A percentile compares a stretch with the other conserved stretches of the same genome.
These are phyloP conservation scores for Trichonephila inaurata DNA, from an alignment of 1,140 invertebrate genomes.

Conservation along the genomic window DNA sequence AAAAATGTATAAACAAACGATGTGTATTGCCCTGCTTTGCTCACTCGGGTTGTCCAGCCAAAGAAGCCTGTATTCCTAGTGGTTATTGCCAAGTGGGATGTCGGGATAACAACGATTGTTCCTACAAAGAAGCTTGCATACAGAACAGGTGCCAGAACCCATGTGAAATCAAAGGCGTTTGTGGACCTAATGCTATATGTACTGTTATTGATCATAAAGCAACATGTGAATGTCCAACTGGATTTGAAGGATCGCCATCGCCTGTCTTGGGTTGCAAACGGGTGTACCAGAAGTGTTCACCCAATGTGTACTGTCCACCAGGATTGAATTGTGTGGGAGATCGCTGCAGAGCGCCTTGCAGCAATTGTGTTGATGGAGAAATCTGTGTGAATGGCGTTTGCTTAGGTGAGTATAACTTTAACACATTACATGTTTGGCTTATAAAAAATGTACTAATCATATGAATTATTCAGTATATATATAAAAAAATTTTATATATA, in stretches of 20 bases:
- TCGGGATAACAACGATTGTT: slow-evolving; percentile 90
- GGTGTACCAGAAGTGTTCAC: slow-evolving; percentile 84
- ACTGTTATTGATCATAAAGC: slow-evolving; percentile 84
- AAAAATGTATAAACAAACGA: slow-evolving; percentile 89
- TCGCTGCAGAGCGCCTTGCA: slow-evolving; percentile 78
- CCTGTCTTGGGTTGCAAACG: slow-evolving; percentile 92
- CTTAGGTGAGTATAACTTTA: slow-evolving; percentile 64
- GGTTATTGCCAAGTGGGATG: slow-evolving; percentile 91
- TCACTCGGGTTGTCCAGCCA: slow-evolving; percentile 89
- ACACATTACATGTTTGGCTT: too few species aligned
- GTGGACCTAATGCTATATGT: slow-evolving; percentile 92
- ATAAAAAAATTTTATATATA: too few species aligned
- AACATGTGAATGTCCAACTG: slow-evolving; percentile 88
- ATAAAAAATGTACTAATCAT: too few species aligned
- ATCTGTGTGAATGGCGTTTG: slow-evolving; percentile 77
- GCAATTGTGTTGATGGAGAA: slow-evolving; percentile 78
- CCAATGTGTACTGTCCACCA: slow-evolving; percentile 78
- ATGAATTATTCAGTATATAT: too few species aligned
- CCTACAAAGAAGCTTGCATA: slow-evolving; percentile 88
- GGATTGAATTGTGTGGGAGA: slow-evolving; percentile 78
- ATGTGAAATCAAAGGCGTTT: slow-evolving; percentile 87
- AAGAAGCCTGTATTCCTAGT: slow-evolving; percentile 88
- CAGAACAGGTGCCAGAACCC: slow-evolving; percentile 91
- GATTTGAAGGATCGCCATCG: slow-evolving; percentile 93
- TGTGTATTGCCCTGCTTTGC: slow-evolving; percentile 86